phyloP scores from a whole-genome alignment of 2,888 invertebrate genomes.

The Melinaea menophilus region DNA sequence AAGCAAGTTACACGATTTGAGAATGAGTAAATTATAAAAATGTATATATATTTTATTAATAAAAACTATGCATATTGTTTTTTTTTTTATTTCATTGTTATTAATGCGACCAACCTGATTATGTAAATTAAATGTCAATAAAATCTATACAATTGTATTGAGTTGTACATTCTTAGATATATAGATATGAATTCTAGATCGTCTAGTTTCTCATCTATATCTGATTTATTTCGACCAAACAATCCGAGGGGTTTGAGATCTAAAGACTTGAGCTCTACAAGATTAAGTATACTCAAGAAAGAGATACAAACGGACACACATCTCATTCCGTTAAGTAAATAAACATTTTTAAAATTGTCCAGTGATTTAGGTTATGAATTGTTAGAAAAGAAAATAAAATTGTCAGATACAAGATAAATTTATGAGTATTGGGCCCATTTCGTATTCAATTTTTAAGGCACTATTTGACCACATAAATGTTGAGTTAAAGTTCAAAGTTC shows the following conservation, averaged over 20 bases:
- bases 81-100: not conserved
- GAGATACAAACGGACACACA: constrained; percentile 79
- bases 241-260: constrained; percentile 56
- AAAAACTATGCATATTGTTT: not conserved
- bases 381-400: too few species aligned
- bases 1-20: constrained; percentile 62
- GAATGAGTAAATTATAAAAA: constrained; percentile 42
- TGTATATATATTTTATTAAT: too few species aligned
- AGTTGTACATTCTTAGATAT: not conserved
- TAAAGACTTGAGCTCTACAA: constrained; percentile 62
- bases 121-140: not conserved
- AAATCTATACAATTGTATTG: not conserved
- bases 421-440: too few species aligned
- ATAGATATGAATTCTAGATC: constrained; percentile 45
- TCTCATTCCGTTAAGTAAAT: constrained; percentile 67
- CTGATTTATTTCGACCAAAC: constrained; percentile 64
- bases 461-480: too few species aligned
- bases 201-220: constrained; percentile 56
- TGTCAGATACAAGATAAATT: too few species aligned
- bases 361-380: not conserved
- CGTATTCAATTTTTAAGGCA: too few species aligned
- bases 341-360: not conserved
- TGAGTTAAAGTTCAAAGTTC: too few species aligned
- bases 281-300: constrained; percentile 75
- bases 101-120: constrained; percentile 26